Evolutionary conservation across 2,797 vertebrate genomes (phyloP).

Genomic region (Ctenopoma multispine): DNA sequence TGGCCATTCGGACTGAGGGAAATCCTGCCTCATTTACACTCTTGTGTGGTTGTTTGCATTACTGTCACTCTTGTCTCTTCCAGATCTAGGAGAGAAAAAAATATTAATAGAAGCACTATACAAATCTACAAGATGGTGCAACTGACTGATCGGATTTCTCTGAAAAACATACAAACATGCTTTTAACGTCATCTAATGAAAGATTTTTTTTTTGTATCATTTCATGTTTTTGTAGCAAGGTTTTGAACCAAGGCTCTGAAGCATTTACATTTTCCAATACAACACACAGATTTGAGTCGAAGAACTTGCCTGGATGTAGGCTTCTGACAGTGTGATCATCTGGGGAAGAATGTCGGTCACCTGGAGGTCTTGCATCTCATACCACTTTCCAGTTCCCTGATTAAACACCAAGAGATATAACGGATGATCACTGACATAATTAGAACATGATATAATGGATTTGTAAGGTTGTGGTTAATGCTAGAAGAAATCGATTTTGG

Average conservation of each 20-base stretch:
- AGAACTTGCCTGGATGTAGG: constrained; percentile 93
- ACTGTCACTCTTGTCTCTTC: constrained; percentile 90
- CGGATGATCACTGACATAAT: not conserved
- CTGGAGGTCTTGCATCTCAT: constrained; percentile 97
- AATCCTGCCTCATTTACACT: constrained; percentile 74
- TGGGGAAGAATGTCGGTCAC: constrained; percentile 97
- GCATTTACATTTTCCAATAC: not conserved
- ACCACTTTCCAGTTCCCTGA: constrained; percentile 98
- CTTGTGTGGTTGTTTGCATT: constrained; percentile 87
- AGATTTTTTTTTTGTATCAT: not conserved
- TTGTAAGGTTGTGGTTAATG: not conserved
- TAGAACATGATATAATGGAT: not conserved
- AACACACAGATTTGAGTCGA: not conserved
- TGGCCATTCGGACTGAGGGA: not conserved
- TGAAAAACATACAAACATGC: not conserved
- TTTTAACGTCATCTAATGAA: not conserved
- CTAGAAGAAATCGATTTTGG: not conserved
- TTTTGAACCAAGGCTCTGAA: not conserved
- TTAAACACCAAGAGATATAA: constrained; percentile 17
- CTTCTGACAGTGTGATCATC: constrained; percentile 98
- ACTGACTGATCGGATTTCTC: not conserved
- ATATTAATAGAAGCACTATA: not conserved
- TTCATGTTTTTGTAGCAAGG: not conserved
- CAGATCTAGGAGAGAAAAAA: constrained; percentile 86
- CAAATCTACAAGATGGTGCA: not conserved